Conservation (phyloP, 2,113 vertebrate species). For the Dasyurus viverrinus region DNA sequence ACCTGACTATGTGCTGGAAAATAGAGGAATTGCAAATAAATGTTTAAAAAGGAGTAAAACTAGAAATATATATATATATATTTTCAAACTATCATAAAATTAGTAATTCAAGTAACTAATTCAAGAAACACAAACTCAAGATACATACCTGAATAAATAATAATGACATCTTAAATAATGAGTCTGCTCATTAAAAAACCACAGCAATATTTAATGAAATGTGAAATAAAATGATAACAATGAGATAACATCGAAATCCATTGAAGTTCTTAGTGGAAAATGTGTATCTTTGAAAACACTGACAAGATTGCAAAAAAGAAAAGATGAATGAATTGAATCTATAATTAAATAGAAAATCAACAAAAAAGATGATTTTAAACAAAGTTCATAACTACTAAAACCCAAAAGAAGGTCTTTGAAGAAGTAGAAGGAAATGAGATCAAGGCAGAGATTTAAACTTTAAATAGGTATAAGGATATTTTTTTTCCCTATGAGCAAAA, state of each 20-base stretch:
- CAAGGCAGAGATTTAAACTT: not conserved
- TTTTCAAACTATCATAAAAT: not conserved
- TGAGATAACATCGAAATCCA: not conserved
- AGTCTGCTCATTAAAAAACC: not conserved
- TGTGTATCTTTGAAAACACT: not conserved
- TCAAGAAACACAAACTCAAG: not conserved
- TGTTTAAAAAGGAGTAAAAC: not conserved
- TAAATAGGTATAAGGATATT: not conserved
- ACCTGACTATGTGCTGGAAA: not conserved
- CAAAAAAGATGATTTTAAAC: not conserved
- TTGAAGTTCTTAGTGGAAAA: not conserved
- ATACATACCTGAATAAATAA: not conserved
- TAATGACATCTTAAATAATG: not conserved
- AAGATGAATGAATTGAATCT: not conserved
- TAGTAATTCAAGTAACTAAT: not conserved
- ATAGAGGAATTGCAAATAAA: not conserved
- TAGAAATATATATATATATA: not conserved
- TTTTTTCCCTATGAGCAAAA: not conserved
- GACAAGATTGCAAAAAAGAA: not conserved
- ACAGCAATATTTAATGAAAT: not conserved
- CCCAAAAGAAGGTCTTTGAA: not conserved
- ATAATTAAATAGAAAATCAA: not conserved
- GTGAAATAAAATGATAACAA: not conserved
- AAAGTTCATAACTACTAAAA: not conserved
- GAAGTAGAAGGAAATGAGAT: not conserved